A percentile compares a stretch with the other conserved stretches of the same genome.
Evolutionary conservation across 2,113 vertebrate genomes (phyloP).

Genomic region (Zingel zingel): DNA sequence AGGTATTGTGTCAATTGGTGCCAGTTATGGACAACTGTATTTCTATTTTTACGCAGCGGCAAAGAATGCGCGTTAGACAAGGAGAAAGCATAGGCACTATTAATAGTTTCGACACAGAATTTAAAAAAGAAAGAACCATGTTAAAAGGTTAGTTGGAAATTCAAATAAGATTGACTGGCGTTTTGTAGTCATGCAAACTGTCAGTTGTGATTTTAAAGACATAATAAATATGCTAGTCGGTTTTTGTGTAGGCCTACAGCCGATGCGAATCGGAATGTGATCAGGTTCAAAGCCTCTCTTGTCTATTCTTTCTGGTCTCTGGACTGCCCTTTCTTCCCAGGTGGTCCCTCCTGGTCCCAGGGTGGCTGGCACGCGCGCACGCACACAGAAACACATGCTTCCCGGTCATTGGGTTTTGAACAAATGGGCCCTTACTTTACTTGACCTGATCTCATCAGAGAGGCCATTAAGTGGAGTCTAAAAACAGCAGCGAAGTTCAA

Average conservation of each 20-base stretch:
- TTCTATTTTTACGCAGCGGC: conserved; percentile 80
- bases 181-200: conserved; percentile 38
- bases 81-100: conserved; percentile 43
- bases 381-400: conserved; percentile 24
- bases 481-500: conserved; percentile 49
- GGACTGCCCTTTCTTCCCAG: conserved; percentile 59
- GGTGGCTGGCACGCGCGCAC: conserved; percentile 13
- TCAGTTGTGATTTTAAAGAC: conserved; percentile 41
- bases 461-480: conserved; percentile 21
- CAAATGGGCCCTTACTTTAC: conserved; percentile 41
- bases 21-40: conserved; percentile 81
- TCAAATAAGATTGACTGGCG: conserved; percentile 22
- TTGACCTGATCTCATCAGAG: conserved; percentile 37
- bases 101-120: conserved; percentile 23
- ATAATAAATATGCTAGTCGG: conserved; percentile 37
- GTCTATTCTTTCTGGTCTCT: conserved; percentile 50
- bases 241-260: conserved; percentile 9
- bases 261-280: conserved; percentile 45
- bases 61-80: conserved; percentile 56
- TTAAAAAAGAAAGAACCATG: not conserved
- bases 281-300: conserved; percentile 60
- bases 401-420: conserved; percentile 13
- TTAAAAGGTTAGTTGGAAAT: conserved; percentile 14
- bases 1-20: conserved; percentile 85
- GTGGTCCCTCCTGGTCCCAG: conserved; percentile 70